Percentiles rank a stretch among this genome's conserved stretches.
Conservation (phyloP, 2,888 invertebrate genomes). For the Drosophila prolongata region DNA sequence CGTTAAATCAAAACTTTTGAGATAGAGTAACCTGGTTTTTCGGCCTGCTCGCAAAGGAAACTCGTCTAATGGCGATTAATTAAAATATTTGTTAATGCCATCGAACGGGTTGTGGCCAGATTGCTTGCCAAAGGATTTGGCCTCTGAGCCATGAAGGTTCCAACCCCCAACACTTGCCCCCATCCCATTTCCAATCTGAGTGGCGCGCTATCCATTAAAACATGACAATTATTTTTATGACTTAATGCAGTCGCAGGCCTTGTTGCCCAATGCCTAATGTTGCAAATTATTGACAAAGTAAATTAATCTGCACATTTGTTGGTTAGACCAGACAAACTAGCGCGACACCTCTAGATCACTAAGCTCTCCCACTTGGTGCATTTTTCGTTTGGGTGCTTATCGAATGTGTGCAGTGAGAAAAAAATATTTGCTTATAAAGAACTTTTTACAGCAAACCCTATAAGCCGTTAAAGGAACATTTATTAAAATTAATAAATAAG, state of each 20-base stretch:
- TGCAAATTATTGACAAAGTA: conserved; percentile 52
- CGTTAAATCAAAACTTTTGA: conserved; percentile 17
- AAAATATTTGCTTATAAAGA: neutral
- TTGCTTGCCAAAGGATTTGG: conserved; percentile 32
- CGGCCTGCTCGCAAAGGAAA: conserved; percentile 17
- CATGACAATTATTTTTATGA: conserved; percentile 42
- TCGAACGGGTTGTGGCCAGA: conserved; percentile 49
- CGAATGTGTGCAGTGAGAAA: neutral
- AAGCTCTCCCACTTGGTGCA: conserved; percentile 26
- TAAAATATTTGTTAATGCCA: conserved; percentile 72
- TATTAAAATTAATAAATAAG: too few species aligned
- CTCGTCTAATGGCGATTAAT: conserved; percentile 67
- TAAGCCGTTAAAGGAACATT: too few species aligned
- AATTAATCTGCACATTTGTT: conserved; percentile 46
- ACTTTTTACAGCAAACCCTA: too few species aligned
- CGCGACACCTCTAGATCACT: conserved; percentile 42
- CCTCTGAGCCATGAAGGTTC: conserved; percentile 29
- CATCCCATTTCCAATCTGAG: neutral
- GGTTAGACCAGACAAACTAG: conserved; percentile 25
- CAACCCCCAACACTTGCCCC: conserved; percentile 1
- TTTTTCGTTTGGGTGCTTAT: conserved; percentile 11
- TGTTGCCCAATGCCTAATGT: conserved; percentile 42
- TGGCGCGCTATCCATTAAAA: conserved; percentile 20
- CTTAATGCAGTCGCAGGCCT: conserved; percentile 41
- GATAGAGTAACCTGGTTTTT: conserved; percentile 58